These are phyloP conservation scores for Metellina segmentata DNA, from an alignment of 2,888 invertebrate genomes.

Conservation along the genomic window DNA sequence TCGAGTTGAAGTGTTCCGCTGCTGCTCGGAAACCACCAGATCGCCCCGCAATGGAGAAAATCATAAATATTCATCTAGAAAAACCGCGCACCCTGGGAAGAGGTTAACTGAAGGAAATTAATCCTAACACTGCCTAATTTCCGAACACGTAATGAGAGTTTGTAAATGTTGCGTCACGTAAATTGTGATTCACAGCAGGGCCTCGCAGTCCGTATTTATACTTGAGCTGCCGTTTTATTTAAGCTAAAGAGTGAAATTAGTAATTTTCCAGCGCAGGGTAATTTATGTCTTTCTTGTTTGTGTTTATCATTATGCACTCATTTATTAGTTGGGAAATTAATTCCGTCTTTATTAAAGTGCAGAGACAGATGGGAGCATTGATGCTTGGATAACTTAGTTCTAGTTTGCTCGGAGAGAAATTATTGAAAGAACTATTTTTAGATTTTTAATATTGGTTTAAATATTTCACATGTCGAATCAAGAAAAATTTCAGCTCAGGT, in stretches of 20 bases:
- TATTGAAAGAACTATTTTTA: no score
- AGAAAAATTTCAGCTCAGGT: no score
- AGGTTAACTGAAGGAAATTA: conserved; percentile 33
- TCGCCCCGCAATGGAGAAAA: background rate
- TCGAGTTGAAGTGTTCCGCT: background rate
- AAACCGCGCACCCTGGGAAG: background rate
- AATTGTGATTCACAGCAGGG: conserved; percentile 45
- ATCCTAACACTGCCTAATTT: conserved; percentile 27
- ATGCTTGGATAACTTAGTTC: background rate
- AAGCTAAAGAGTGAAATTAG: background rate
- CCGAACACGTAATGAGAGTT: conserved; percentile 26
- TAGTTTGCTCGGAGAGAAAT: background rate
- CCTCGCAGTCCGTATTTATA: conserved; percentile 5
- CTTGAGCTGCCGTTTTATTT: background rate
- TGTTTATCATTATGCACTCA: background rate
- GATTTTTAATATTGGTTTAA: no score
- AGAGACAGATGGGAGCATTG: background rate
- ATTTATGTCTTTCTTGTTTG: background rate
- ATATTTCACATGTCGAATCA: no score
- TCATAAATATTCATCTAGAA: conserved; percentile 45
- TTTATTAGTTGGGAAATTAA: background rate
- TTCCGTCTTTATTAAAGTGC: background rate
- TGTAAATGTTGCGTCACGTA: conserved; percentile 11
- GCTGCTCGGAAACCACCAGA: background rate
- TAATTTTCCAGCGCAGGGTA: background rate